These are phyloP conservation scores for Antitype chi DNA, from an alignment of 2,888 invertebrate genomes.

Conservation along the genomic window DNA sequence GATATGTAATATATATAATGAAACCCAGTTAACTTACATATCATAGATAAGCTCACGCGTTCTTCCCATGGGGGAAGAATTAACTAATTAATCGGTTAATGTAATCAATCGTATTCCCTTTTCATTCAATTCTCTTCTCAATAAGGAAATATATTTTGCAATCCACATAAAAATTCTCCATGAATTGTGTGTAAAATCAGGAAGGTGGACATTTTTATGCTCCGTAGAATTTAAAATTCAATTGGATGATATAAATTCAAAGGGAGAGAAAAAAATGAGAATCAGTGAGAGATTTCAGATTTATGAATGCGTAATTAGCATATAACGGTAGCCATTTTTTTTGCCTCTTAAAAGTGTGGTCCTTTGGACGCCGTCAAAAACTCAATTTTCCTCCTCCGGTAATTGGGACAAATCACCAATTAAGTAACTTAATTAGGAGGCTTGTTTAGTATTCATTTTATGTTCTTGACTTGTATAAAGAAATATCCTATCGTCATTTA, in stretches of 20 bases:
- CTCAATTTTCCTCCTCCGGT: slow-evolving; percentile 58
- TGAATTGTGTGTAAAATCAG: slow-evolving; percentile 43
- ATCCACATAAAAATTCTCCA: slow-evolving; percentile 32
- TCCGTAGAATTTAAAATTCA: slow-evolving; percentile 51
- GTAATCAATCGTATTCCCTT: slow-evolving; percentile 24
- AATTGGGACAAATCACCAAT: slow-evolving; percentile 65
- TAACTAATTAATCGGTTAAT: background rate
- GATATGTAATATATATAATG: background rate
- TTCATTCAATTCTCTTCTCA: slow-evolving; percentile 29
- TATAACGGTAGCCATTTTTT: slow-evolving; percentile 44
- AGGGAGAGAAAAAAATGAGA: slow-evolving; percentile 37
- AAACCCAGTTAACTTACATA: background rate
- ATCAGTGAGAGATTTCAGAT: slow-evolving; percentile 54
- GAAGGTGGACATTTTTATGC: slow-evolving; percentile 35
- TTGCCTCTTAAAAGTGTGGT: slow-evolving; percentile 49
- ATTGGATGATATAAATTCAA: slow-evolving; percentile 61
- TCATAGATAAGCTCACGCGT: too few relatives aligned
- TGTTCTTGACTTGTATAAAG: slow-evolving; percentile 38
- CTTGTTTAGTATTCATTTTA: slow-evolving; percentile 58
- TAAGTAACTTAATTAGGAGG: slow-evolving; percentile 60
- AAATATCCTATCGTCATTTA: slow-evolving; percentile 35
- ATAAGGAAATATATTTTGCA: slow-evolving; percentile 35
- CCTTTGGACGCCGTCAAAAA: slow-evolving; percentile 43
- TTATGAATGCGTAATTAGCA: slow-evolving; percentile 67
- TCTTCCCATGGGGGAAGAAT: too few relatives aligned